These are phyloP conservation scores for Eubucco bourcierii DNA, from an alignment of 2,113 vertebrate genomes.

Conservation along the genomic window DNA sequence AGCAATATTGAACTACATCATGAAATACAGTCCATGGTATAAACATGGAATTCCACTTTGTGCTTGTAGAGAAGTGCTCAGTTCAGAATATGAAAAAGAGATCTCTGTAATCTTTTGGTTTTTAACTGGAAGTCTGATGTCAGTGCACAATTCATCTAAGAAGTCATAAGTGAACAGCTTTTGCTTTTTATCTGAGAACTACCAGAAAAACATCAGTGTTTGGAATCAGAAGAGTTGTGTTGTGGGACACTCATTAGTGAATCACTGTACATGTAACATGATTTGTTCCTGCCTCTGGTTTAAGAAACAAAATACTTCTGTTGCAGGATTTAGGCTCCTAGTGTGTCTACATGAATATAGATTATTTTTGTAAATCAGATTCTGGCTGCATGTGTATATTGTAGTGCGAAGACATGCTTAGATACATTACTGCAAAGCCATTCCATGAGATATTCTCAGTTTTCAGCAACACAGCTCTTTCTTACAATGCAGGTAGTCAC, in stretches of 20 bases:
- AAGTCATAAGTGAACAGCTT: not conserved
- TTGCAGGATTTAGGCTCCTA: not conserved
- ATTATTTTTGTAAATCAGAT: not conserved
- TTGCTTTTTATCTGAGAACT: not conserved
- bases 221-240: not conserved
- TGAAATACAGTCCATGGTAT: not conserved
- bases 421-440: not conserved
- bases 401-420: not conserved
- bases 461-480: not conserved
- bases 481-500: not conserved
- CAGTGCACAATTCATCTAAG: not conserved
- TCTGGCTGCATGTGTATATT: not conserved
- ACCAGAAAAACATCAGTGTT: not conserved
- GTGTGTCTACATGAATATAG: not conserved
- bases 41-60: not conserved
- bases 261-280: not conserved
- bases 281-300: not conserved
- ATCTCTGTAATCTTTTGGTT: not conserved
- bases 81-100: not conserved
- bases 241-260: not conserved
- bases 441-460: not conserved
- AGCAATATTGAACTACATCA: not conserved
- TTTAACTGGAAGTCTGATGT: not conserved
- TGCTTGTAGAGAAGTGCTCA: not conserved
- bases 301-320: not conserved